These are phyloP conservation scores for Mesaphorura yosii DNA, from an alignment of 1,140 invertebrate genomes.

Conservation along the genomic window DNA sequence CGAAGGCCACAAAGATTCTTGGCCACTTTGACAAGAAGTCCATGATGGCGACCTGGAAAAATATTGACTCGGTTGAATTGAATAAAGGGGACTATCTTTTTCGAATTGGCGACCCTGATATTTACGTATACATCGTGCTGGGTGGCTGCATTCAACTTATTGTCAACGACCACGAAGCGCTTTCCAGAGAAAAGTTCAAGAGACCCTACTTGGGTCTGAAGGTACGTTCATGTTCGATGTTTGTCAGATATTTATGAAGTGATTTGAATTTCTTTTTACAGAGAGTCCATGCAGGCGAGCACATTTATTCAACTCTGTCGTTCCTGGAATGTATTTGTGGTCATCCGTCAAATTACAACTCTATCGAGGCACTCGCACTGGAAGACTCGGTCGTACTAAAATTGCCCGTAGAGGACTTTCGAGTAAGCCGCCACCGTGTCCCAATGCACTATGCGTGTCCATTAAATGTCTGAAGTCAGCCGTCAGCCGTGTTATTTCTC, in stretches of 20 bases:
- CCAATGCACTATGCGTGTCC: background rate
- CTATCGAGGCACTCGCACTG: background rate
- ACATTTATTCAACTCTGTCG: conserved; percentile 1
- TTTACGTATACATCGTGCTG: conserved; percentile 1
- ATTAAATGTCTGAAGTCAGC: background rate
- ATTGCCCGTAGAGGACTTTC: background rate
- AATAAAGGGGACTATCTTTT: background rate
- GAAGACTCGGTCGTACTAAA: background rate
- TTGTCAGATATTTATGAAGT: no score
- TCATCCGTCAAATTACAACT: background rate
- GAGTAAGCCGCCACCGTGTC: background rate
- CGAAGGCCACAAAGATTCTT: background rate
- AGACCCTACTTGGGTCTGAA: no score
- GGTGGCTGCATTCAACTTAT: background rate
- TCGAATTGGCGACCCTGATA: background rate
- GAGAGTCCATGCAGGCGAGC: background rate
- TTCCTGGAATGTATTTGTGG: background rate
- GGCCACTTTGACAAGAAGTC: background rate
- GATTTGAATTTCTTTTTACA: background rate
- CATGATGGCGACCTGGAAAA: background rate
- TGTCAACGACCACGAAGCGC: background rate
- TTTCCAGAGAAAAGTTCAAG: no score
- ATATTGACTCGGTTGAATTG: background rate
- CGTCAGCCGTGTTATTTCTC: background rate
- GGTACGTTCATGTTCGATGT: no score